Base-by-base conservation (phyloP, 2,797 vertebrate species). In the Pyrocephalus nanus region DNA sequence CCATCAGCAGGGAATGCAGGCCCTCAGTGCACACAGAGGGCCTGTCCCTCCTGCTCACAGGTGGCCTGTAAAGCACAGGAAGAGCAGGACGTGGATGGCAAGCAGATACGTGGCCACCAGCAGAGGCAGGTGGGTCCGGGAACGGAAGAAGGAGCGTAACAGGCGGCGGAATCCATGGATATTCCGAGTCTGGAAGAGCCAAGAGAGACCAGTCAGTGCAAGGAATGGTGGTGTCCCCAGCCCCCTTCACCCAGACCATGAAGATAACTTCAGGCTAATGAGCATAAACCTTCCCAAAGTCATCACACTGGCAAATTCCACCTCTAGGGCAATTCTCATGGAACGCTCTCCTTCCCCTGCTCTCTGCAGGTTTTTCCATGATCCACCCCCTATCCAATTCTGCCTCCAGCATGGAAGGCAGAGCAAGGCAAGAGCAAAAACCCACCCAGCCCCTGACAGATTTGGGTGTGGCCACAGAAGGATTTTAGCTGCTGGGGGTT, bases 51-150 rank as follows among this genome's bases (percentile, higher is more conserved):
- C 64, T 65, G 54, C 73, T 99, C 97, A 99, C 22, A 99, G 97
- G 97, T 97, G 99, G 47, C 99, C 99, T 3, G 98, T 98, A 92
- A 99, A 95, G 93, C 99, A 99, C 22, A 99, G 97, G 92, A 99
- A 84, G 57, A 99, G 98, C 75, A 99, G 97, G 32, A 98, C 93
- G 10, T 99, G 99, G 91, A 99, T 93, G 8, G 97, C 97, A 65
- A 99, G 97, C 92, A 99, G 96, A 89, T 99, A 99, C 36, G 98
- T 19, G 30, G 98, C 96, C 57, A 98, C 97, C 16, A 99, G 97
- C 70, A 99, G 97, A 17, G 99, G 99, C 21, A 98, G 98, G 36
- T 97, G 98, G 80, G 98, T 98, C 22, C 99, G 98, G 48, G 99
- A 99, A 95, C 94, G 98, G 95, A 98, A 98, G 9, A 98, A 95